Evolutionary conservation across 1,140 invertebrate species (phyloP), one percentile per base, ranked within the genome.

Genomic region (Cardiocondyla obscurior): DNA sequence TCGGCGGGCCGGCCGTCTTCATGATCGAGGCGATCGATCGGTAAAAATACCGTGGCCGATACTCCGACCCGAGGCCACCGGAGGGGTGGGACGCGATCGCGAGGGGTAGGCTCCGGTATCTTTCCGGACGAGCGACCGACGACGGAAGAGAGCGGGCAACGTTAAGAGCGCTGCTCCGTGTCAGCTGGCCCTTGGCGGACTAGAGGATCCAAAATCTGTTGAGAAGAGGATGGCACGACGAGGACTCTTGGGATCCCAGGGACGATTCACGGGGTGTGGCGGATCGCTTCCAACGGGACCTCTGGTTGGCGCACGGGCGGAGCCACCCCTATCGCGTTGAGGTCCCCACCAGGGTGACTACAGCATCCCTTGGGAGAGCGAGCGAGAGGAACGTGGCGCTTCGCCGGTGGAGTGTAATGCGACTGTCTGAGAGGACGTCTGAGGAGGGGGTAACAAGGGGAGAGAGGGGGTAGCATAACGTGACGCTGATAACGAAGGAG

Each of bases 271-370:
- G 91, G 93, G 93, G 93, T 94, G 93, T 94, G 93, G 93, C 93
- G 90, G 90, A 72, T 86, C 83, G 87, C 87, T 90, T 89, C 89
- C 86, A 91, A 82, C 92, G 89, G 89, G 88, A 90, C 84, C 65
- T 90, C 92, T 92, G 93, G 93, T 94, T 94, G 93, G 93, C 90
- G 88, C 92, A 91, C 91, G 90, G 93, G 93, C 93, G 93, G 93
- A 92, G 93, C 93, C 85, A 94, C 92, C 93, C 93, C 92, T 93
- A 93, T 93, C 90, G 89, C 89, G 88, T 89, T 65, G 77, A 16
- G 69, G 46, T 83, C 86, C 86, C 88, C 88, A 87, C 88, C 88
- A 87, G 44, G 36, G 28, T 51, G 51, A n/a, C 67, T 88, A 79
- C 91, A 91, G 90, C 91, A 91, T 92, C 92, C 88, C 89, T 87